These are phyloP conservation scores for Sarcophaga caerulescens DNA, from an alignment of 2,888 invertebrate species.

Conservation along the genomic window DNA sequence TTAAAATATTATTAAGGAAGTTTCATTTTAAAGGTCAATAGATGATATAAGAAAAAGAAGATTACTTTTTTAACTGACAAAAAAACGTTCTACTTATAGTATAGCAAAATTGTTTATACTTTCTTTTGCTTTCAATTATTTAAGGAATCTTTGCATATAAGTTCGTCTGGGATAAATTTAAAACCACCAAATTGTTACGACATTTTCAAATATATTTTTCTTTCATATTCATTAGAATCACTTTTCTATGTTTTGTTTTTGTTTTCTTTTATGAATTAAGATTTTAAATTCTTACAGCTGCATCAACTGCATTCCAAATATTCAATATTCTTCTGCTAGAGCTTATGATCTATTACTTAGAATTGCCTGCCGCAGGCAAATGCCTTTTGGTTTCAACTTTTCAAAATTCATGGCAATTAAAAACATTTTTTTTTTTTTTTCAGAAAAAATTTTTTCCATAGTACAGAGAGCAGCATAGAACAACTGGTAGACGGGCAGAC, in stretches of 20 bases:
- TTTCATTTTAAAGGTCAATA: too few species aligned
- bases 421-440: not conserved
- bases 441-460: not conserved
- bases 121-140: too few species aligned
- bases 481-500: too few species aligned
- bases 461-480: not conserved
- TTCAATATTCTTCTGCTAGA: not conserved
- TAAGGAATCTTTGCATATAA: too few species aligned
- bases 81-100: too few species aligned
- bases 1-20: too few species aligned
- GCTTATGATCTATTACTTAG: not conserved
- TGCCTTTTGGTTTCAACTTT: too few species aligned
- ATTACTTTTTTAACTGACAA: too few species aligned
- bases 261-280: not conserved
- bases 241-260: not conserved
- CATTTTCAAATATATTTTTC: not conserved
- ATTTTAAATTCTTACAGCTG: slow-evolving; percentile 38
- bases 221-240: not conserved
- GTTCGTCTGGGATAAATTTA: too few species aligned
- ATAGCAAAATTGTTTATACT: too few species aligned
- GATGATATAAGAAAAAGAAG: too few species aligned
- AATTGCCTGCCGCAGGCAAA: not conserved
- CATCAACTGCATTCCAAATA: slow-evolving; percentile 41
- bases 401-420: not conserved
- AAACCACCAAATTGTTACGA: too few species aligned